phyloP scores from a whole-genome alignment of 1,140 invertebrate species.

The Eurosta solidaginis region DNA sequence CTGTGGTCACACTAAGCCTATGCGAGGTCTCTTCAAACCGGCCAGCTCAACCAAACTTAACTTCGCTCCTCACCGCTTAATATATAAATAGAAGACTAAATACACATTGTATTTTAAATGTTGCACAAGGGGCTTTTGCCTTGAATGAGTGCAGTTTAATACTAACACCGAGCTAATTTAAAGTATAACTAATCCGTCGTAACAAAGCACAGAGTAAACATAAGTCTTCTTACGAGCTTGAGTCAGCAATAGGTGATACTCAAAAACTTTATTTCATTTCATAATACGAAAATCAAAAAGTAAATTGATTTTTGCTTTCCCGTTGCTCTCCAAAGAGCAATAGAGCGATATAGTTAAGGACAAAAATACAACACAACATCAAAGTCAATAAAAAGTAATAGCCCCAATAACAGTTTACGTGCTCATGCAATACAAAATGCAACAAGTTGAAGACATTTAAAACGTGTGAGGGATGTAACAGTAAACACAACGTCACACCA shows the following conservation, averaged over 20 bases:
- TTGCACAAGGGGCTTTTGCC: too few species aligned
- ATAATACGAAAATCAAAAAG: slow-evolving; percentile 22
- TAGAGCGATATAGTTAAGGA: background rate
- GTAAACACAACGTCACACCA: background rate
- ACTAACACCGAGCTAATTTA: too few species aligned
- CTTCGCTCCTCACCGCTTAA: too few species aligned
- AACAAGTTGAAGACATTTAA: slow-evolving; percentile 11
- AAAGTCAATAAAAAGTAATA: slow-evolving; percentile 28
- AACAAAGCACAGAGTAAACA: too few species aligned
- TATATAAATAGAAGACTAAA: too few species aligned
- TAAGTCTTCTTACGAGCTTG: too few species aligned
- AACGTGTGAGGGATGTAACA: background rate
- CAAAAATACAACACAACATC: background rate
- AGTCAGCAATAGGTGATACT: background rate
- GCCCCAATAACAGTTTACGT: slow-evolving; percentile 25
- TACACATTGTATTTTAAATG: too few species aligned
- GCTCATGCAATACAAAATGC: slow-evolving; percentile 3
- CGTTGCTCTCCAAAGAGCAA: background rate
- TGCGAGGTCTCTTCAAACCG: too few species aligned
- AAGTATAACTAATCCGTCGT: too few species aligned
- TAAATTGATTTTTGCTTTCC: slow-evolving; percentile 4
- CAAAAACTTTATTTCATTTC: slow-evolving; percentile 19
- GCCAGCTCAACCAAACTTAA: too few species aligned
- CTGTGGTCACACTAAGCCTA: too few species aligned
- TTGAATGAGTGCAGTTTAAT: too few species aligned